Evolutionary conservation across 2,888 invertebrate species (phyloP), one percentile per base, ranked within the genome.

Genomic region (Drosophila anceps): DNA sequence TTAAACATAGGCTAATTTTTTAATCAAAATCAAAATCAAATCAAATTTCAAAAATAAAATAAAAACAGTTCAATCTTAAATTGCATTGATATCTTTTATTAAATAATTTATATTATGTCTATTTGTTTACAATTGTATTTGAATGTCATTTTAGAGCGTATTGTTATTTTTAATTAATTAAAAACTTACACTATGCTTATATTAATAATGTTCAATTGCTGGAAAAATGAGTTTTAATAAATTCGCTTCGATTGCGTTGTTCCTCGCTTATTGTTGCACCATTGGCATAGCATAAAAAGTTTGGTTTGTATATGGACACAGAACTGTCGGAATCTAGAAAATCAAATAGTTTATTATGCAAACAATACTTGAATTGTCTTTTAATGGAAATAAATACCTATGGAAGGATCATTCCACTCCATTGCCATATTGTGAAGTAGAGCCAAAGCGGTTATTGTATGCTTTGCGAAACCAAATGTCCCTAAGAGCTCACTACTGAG

Each of bases 351-450:
- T n/a, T 43, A 12, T 31, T 39, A 20, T 10, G 24, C 1, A 43
- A 31, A 0, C 18, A 46, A 37, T 10, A 20, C 9, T 27, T 1
- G 18, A 43, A 4, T 55, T 27, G 2, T 24, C 4, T 18, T 54
- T 62, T 1, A 12, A 39, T 2, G 13, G 20, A 9, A 20, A 35
- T 73, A 9, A 20, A 35, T 73, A 84, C 91, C 87, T 44, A 88
- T 76, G 46, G 82, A 82, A 0, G 79, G 78, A 73, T 92, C 91
- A 44, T 77, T 81, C 88, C 91, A 91, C n/a, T 91, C 91, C 63
- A 91, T 82, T 13, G 91, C 91, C 89, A 91, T 91, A 35, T 91
- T 91, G 33, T 91, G 91, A 4, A 91, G 79, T 31, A 91, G 67
- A 6, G 87, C 91, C 31, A 91, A 61, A 12, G 91, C 91, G 0